Conservation (phyloP, 2,113 vertebrate species). For the Choloepus hoffmanni region DNA sequence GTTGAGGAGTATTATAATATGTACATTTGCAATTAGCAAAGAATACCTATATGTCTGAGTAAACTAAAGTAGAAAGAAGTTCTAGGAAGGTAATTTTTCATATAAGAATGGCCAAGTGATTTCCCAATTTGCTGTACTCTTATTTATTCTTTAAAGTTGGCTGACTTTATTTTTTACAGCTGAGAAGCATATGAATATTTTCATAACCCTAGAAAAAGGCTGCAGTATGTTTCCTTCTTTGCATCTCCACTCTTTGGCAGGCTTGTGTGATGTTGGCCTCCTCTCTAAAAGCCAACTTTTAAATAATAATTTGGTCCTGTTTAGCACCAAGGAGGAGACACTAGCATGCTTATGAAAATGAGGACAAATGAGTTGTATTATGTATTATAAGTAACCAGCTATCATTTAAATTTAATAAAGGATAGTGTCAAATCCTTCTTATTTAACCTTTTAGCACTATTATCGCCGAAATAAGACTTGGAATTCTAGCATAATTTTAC, state of each 20-base stretch:
- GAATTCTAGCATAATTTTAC: background rate
- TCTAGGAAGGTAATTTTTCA: constrained; percentile 63
- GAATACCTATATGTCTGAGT: constrained; percentile 43
- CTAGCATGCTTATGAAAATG: constrained; percentile 21
- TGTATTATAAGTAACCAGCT: background rate
- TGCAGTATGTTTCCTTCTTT: background rate
- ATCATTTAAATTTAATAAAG: constrained; percentile 12
- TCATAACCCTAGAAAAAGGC: background rate
- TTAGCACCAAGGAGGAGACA: background rate
- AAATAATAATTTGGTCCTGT: background rate
- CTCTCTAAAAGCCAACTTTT: background rate
- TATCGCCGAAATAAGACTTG: background rate
- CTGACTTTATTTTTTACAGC: constrained; percentile 28
- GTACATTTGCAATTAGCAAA: constrained; percentile 58
- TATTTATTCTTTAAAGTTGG: constrained; percentile 56
- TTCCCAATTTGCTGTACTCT: constrained; percentile 18
- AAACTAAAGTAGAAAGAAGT: constrained; percentile 45
- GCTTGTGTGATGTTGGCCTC: background rate
- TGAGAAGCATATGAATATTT: constrained; percentile 27
- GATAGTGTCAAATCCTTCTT: background rate
- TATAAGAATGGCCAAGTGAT: constrained; percentile 35
- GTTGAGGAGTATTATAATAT: constrained; percentile 42
- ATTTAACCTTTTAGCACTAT: background rate
- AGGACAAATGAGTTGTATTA: background rate
- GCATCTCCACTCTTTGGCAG: background rate